phyloP scores from a whole-genome alignment of 2,797 vertebrate species.

The Phalanger gymnotis region DNA sequence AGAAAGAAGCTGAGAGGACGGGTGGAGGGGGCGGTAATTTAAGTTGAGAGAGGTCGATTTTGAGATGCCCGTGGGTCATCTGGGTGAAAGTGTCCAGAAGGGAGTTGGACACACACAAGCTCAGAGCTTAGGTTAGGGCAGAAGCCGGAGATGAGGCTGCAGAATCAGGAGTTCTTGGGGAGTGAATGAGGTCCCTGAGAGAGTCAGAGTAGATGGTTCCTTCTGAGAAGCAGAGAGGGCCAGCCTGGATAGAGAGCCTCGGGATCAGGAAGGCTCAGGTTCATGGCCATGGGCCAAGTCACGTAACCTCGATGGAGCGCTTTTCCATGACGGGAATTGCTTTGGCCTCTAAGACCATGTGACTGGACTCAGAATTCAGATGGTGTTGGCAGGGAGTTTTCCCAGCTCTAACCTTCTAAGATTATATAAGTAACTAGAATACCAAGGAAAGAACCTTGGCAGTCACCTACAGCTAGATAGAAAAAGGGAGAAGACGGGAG shows the following conservation, averaged over 20 bases:
- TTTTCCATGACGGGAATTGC: neutral
- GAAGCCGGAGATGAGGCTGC: neutral
- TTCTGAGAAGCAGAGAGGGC: neutral
- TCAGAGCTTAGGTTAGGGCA: neutral
- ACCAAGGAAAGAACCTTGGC: no score
- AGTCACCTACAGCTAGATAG: no score
- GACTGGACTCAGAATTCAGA: neutral
- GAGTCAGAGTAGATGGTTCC: neutral
- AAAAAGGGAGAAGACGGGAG: no score
- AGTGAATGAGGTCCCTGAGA: neutral
- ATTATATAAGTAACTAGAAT: no score
- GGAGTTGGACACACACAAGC: neutral
- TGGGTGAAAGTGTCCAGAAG: no score
- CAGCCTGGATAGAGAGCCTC: neutral
- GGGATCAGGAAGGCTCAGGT: neutral
- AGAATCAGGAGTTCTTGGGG: neutral
- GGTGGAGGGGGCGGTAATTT: no score
- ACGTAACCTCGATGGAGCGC: no score
- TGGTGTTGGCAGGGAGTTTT: neutral
- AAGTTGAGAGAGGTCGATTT: no score
- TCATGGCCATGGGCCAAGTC: neutral
- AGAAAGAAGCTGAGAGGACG: no score
- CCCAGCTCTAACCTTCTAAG: neutral
- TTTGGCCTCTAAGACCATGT: neutral
- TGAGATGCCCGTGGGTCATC: neutral